Conservation (phyloP, 2,113 vertebrate species). For the Crotalus tigris region DNA sequence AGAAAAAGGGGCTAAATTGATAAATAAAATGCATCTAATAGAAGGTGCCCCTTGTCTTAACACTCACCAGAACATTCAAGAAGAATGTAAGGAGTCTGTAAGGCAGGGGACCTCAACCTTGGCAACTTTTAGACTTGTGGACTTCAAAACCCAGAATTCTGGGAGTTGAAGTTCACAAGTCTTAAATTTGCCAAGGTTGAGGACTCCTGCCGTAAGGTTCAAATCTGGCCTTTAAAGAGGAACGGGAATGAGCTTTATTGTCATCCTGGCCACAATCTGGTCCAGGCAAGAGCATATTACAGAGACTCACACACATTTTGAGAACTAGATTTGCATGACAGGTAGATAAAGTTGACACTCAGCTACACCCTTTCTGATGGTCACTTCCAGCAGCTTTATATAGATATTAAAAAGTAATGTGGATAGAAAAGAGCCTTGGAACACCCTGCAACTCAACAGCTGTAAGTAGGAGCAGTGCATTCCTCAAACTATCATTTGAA, state of each 20-base stretch:
- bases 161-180: too few species aligned
- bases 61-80: background rate
- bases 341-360: background rate
- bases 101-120: too few species aligned
- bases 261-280: background rate
- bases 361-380: background rate
- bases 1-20: background rate
- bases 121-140: too few species aligned
- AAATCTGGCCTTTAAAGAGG: background rate
- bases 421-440: background rate
- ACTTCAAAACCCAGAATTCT: too few species aligned
- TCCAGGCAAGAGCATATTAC: background rate
- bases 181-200: too few species aligned
- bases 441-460: background rate
- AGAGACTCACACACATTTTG: background rate
- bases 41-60: background rate
- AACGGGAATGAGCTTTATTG: background rate
- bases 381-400: background rate
- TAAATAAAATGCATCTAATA: background rate
- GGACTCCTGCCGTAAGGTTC: background rate
- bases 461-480: background rate
- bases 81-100: background rate
- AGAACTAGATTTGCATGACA: background rate
- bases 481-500: background rate
- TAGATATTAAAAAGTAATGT: background rate